A percentile compares a stretch with the other conserved stretches of the same genome.
phyloP scores from a whole-genome alignment of 2,113 vertebrate genomes.

The Hemichromis elongatus region DNA sequence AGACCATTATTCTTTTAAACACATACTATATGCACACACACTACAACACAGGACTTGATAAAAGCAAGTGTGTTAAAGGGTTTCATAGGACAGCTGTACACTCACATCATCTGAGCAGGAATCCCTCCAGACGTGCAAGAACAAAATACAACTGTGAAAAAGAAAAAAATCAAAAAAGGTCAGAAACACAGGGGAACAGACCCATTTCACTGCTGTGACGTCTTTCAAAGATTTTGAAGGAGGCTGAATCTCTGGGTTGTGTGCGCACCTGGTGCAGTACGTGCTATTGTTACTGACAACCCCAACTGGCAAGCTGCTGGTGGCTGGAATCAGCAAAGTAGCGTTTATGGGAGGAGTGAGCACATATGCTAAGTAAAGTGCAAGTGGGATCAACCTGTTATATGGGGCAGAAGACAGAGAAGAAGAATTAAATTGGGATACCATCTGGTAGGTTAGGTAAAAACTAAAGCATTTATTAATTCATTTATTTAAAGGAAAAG shows the following conservation, averaged over 20 bases:
- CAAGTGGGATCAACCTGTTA: conserved; percentile 60
- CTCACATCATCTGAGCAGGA: conserved; percentile 62
- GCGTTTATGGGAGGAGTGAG: conserved; percentile 1
- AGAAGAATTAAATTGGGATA: neutral
- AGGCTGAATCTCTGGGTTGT: neutral
- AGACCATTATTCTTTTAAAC: neutral
- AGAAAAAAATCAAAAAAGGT: conserved; percentile 2
- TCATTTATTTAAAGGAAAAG: neutral
- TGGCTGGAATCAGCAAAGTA: neutral
- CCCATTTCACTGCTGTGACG: neutral
- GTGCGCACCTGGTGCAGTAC: conserved; percentile 64
- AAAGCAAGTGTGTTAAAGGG: neutral
- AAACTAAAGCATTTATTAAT: neutral
- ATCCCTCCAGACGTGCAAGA: conserved; percentile 55
- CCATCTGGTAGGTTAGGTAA: neutral
- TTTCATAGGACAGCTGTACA: neutral
- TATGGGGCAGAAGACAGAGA: neutral
- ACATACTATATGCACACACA: neutral
- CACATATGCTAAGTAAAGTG: conserved; percentile 54
- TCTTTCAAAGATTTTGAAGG: neutral
- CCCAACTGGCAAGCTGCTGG: accelerated
- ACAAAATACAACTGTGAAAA: conserved; percentile 68
- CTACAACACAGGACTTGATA: neutral
- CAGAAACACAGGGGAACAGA: neutral
- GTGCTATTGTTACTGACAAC: accelerated